Percentiles rank a stretch among this genome's conserved stretches.
These are phyloP conservation scores for Pemphigus obesinymphae DNA, from an alignment of 1,140 invertebrate genomes.

Conservation along the genomic window DNA sequence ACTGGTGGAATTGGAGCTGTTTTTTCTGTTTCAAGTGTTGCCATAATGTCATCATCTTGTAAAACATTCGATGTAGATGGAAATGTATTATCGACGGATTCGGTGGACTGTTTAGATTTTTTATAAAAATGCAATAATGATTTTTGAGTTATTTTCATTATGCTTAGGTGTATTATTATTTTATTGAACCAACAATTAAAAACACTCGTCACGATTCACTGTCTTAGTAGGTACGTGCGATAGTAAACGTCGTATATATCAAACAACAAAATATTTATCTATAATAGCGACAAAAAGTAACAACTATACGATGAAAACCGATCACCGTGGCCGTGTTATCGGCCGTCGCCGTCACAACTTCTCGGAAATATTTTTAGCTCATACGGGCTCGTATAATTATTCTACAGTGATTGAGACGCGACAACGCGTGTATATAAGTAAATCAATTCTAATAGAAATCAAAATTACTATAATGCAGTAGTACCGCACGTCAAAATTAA, in stretches of 20 bases:
- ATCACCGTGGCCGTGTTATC: no score
- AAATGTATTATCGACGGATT: not conserved
- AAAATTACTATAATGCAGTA: not conserved
- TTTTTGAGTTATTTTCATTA: slow-evolving; percentile 1
- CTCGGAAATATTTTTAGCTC: no score
- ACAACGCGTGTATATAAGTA: not conserved
- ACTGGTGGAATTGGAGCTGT: not conserved
- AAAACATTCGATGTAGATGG: not conserved
- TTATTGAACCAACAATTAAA: not conserved
- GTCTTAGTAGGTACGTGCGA: no score
- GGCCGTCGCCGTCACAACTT: no score
- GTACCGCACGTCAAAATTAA: not conserved
- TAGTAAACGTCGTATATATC: no score
- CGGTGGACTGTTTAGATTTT: no score
- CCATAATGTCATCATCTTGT: not conserved
- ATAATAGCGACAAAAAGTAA: no score
- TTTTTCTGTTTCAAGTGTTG: not conserved
- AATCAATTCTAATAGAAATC: not conserved
- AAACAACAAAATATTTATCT: no score
- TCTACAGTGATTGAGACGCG: no score
- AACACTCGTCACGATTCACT: no score
- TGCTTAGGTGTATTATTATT: not conserved
- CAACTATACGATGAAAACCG: no score
- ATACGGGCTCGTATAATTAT: no score
- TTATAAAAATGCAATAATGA: slow-evolving; percentile 1